Evolutionary conservation across 1,140 invertebrate species (phyloP), one percentile per base, ranked within the genome.

Genomic region (Solenopsis fugax): DNA sequence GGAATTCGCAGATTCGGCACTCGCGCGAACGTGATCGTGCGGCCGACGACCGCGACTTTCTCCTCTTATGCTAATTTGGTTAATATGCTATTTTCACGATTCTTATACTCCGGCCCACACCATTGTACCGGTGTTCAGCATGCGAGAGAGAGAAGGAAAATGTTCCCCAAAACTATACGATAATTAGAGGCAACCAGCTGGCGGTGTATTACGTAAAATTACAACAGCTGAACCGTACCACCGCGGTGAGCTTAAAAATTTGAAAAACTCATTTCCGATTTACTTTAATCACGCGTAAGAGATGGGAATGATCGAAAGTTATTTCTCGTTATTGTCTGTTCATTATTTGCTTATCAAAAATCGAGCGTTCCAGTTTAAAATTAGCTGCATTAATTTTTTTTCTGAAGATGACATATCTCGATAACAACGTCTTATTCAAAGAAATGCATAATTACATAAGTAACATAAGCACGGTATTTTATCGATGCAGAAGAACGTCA

Each of bases 21-120:
- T 93, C 86, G 92, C 89, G 90, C 72, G 88, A 92, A 92, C 87
- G 89, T 88, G 90, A 85, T 29, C 81, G 88, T 86, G 85, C 90
- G 92, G 93, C 92, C 93, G 92, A 90, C 89, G 92, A 94, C 93
- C 92, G 92, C 92, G 91, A 94, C 93, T 94, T 94, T 94, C 93
- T 93, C 93, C 88, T 93, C 91, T 94, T 94, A 94, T 94, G 93
- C 91, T 94, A 94, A 94, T 94, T 94, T 93, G 85, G 92, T 93
- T 94, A 94, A 94, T 93, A 93, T 85, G 92, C 93, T 91, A 94
- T 93, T 94, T 93, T 94, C 92, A 91, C 90, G 90, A 91, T 90
- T 92, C 89, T 77, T 81, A 73, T 92, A 87, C 72, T 71, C 58
- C 65, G 56, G 34, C 62, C 67, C 82, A 87, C 78, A 54, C 56